These are phyloP conservation scores for Characodon lateralis DNA, from an alignment of 2,797 vertebrate genomes.

Conservation along the genomic window DNA sequence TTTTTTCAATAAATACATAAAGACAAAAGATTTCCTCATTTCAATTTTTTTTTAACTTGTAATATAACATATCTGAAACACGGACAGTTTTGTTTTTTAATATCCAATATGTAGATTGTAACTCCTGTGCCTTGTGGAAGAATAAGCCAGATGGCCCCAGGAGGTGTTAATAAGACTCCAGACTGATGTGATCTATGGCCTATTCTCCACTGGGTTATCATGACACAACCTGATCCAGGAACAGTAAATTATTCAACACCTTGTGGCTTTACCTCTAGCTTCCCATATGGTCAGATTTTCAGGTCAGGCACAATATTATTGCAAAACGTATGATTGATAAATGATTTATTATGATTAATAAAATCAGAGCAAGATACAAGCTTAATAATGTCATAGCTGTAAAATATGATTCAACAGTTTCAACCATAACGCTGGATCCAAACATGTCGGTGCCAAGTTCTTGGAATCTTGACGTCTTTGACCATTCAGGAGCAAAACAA, in stretches of 20 bases:
- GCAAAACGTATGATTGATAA: constrained; percentile 9
- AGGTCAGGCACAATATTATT: constrained; percentile 20
- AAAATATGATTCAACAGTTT: neutral
- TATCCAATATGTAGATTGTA: neutral
- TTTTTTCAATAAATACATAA: neutral
- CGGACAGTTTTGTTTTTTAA: neutral
- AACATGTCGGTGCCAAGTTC: neutral
- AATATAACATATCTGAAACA: neutral
- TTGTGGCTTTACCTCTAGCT: constrained; percentile 43
- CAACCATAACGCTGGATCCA: constrained; percentile 9
- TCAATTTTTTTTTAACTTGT: neutral
- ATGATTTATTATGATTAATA: too few relatives aligned
- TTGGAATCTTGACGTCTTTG: constrained; percentile 25
- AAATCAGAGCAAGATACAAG: neutral
- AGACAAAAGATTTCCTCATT: neutral
- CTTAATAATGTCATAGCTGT: neutral
- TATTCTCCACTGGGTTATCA: constrained; percentile 40
- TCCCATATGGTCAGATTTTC: constrained; percentile 44
- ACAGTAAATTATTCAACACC: constrained; percentile 75
- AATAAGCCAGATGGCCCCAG: neutral
- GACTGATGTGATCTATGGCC: constrained; percentile 49
- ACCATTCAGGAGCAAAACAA: constrained; percentile 45
- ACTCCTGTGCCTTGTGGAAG: constrained; percentile 27
- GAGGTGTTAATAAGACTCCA: constrained; percentile 20
- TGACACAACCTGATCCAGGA: constrained; percentile 63